Evolutionary conservation across 1,140 invertebrate genomes (phyloP).

Genomic region (Metaphire vulgaris): DNA sequence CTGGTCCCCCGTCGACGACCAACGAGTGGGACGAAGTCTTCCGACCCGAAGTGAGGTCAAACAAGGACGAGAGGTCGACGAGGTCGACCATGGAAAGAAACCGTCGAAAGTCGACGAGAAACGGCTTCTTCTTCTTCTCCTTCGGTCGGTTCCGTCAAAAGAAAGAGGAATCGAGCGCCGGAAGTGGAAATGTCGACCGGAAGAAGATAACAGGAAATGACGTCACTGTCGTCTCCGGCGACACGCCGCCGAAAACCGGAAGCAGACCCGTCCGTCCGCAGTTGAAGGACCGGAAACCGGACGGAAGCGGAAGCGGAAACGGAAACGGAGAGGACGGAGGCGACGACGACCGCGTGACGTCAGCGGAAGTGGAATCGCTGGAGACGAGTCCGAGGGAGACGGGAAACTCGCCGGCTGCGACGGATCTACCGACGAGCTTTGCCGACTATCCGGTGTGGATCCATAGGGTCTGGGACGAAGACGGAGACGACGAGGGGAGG

Average conservation of each 20-base stretch:
- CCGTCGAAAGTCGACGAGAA: background rate
- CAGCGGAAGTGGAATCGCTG: too few relatives aligned
- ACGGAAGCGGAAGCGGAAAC: background rate
- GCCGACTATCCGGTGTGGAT: background rate
- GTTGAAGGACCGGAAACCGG: background rate
- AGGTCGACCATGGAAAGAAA: background rate
- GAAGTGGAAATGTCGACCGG: background rate
- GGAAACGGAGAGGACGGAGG: too few relatives aligned
- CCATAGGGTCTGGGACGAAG: background rate
- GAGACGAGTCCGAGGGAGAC: too few relatives aligned
- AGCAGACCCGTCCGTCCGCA: background rate
- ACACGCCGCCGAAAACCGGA: background rate
- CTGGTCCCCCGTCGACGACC: background rate
- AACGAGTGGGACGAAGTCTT: background rate
- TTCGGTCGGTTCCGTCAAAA: background rate
- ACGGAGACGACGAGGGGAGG: background rate
- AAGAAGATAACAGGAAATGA: background rate
- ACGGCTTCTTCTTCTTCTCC: background rate
- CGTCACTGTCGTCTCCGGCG: background rate
- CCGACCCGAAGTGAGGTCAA: background rate
- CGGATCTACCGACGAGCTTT: background rate
- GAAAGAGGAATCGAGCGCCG: background rate
- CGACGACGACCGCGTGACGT: too few relatives aligned
- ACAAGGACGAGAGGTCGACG: background rate
- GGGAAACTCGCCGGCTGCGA: background rate